phyloP scores from a whole-genome alignment of 2,113 vertebrate genomes.

The Helogale parvula region DNA sequence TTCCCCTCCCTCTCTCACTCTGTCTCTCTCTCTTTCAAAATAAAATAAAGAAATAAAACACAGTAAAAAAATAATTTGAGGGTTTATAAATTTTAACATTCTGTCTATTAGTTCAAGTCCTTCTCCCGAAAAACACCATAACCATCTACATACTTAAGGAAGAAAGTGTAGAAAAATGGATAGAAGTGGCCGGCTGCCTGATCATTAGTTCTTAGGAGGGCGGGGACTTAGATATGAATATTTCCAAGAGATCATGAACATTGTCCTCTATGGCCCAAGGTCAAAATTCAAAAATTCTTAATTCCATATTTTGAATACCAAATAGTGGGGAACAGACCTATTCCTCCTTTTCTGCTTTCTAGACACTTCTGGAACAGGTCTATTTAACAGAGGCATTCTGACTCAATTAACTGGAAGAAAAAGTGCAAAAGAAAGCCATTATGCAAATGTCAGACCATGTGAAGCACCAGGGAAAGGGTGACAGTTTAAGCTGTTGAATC shows the following conservation, averaged over 20 bases:
- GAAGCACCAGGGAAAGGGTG: background rate
- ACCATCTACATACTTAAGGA: background rate
- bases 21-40: too few species aligned
- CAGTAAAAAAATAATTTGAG: background rate
- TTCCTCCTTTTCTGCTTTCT: background rate
- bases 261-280: background rate
- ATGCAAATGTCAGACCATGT: background rate
- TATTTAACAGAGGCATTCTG: background rate
- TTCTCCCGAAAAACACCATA: too few species aligned
- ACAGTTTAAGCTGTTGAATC: background rate
- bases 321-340: background rate
- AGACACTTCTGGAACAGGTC: slow-evolving; percentile 7
- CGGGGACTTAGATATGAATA: background rate
- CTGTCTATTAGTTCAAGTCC: background rate
- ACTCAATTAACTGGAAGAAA: slow-evolving; percentile 26
- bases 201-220: background rate
- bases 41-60: too few species aligned
- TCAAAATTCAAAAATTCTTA: background rate
- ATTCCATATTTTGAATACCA: background rate
- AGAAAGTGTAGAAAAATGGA: too few species aligned
- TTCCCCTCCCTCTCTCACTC: too few species aligned
- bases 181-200: background rate
- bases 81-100: background rate
- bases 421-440: background rate
- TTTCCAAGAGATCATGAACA: background rate